Conservation (phyloP, 2,888 invertebrate genomes). For the Tillus elongatus region DNA sequence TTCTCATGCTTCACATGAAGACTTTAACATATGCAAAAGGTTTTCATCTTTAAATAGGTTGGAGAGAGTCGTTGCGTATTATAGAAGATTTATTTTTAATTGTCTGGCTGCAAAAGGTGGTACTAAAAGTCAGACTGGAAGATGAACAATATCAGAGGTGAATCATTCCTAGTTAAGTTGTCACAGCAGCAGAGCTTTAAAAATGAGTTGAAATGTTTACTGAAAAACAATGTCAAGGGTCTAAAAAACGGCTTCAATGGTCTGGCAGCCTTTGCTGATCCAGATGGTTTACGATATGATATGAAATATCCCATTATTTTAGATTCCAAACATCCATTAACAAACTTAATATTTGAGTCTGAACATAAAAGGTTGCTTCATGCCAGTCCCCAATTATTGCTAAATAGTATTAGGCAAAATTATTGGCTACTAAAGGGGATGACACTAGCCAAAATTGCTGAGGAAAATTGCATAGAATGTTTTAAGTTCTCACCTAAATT, state of each 20-base stretch:
- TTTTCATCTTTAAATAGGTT: slow-evolving; percentile 9
- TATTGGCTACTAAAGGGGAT: slow-evolving; percentile 3
- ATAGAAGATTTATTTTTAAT: slow-evolving; percentile 6
- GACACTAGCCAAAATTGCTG: slow-evolving; percentile 1
- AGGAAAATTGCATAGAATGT: neutral
- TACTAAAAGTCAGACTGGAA: too few species aligned
- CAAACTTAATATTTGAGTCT: slow-evolving; percentile 3
- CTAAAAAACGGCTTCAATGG: slow-evolving; percentile 3
- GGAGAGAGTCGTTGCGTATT: slow-evolving; percentile 4
- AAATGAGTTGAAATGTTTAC: neutral
- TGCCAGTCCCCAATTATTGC: slow-evolving; percentile 1
- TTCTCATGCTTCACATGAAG: neutral
- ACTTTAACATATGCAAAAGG: neutral
- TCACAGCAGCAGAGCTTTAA: slow-evolving; percentile 1
- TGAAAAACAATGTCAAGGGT: slow-evolving; percentile 3
- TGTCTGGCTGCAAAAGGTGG: too few species aligned
- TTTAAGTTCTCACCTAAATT: neutral
- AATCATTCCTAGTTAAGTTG: neutral
- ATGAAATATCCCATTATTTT: neutral
- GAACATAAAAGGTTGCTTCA: neutral
- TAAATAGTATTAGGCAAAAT: slow-evolving; percentile 1
- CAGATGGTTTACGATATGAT: neutral
- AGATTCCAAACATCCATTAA: slow-evolving; percentile 1
- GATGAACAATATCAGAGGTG: too few species aligned
- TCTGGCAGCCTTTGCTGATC: neutral